Conservation (phyloP, 1,140 invertebrate genomes). For the Aphelenchoides besseyi region DNA sequence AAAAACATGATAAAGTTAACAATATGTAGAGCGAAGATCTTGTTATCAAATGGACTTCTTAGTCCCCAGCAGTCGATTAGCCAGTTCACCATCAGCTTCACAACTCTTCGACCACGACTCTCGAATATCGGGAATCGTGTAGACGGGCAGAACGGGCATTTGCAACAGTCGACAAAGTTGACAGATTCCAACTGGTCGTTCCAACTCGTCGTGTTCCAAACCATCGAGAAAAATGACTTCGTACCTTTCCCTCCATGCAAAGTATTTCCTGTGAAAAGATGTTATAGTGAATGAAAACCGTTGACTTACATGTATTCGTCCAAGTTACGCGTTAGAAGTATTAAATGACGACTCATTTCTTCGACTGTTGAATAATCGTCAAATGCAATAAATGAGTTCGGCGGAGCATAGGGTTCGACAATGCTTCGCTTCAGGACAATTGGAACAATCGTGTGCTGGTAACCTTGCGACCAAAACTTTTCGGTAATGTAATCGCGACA, state of each 20-base stretch:
- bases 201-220: slow-evolving; percentile 43
- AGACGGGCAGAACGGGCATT: slow-evolving; percentile 9
- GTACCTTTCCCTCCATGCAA: slow-evolving; percentile 52
- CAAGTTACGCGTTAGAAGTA: slow-evolving; percentile 47
- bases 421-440: slow-evolving; percentile 53
- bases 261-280: slow-evolving; percentile 48
- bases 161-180: slow-evolving; percentile 51
- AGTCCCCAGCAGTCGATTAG: slow-evolving; percentile 5
- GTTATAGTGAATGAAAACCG: slow-evolving; percentile 20
- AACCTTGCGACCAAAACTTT: slow-evolving; percentile 62
- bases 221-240: slow-evolving; percentile 50
- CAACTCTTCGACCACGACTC: slow-evolving; percentile 23
- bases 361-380: slow-evolving; percentile 51
- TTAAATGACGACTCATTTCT: slow-evolving; percentile 45
- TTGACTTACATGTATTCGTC: slow-evolving; percentile 51
- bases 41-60: not conserved
- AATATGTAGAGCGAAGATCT: not conserved
- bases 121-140: slow-evolving; percentile 13
- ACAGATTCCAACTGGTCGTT: slow-evolving; percentile 59
- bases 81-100: slow-evolving; percentile 22
- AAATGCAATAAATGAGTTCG: slow-evolving; percentile 57
- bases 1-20: not conserved
- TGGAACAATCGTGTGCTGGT: slow-evolving; percentile 43
- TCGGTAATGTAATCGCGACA: slow-evolving; percentile 63
- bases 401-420: slow-evolving; percentile 53